Evolutionary conservation across 1,140 invertebrate genomes (phyloP).

Genomic region (Panagrolaimus sp.): DNA sequence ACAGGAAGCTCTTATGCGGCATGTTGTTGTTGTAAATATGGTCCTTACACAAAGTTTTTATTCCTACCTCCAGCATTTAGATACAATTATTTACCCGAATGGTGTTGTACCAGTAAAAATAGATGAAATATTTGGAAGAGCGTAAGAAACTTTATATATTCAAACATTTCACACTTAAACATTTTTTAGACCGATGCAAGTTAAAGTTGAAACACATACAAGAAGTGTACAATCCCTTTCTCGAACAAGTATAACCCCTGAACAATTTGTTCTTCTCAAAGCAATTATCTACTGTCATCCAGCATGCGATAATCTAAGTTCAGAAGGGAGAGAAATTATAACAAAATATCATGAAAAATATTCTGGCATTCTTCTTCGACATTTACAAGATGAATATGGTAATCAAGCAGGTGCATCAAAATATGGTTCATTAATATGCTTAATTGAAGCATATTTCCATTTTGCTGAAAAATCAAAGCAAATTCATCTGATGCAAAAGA

Average conservation of each 20-base stretch:
- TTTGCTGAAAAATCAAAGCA: slow-evolving; percentile 1
- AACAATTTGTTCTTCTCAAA: slow-evolving; percentile 12
- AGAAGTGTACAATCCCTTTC: not conserved
- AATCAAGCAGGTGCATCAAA: not conserved
- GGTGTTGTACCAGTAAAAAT: not conserved
- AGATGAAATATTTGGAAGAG: not conserved
- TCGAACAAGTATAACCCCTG: not conserved
- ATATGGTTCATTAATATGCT: not conserved
- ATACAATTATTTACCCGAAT: slow-evolving; percentile 3
- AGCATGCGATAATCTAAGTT: not conserved
- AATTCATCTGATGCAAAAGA: not conserved
- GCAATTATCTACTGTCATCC: slow-evolving; percentile 6
- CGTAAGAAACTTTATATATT: not conserved
- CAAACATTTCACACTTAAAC: not conserved
- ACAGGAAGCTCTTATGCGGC: not conserved
- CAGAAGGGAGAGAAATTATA: too few species aligned
- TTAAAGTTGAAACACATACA: slow-evolving; percentile 9
- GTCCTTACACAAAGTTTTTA: slow-evolving; percentile 13
- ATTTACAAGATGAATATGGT: slow-evolving; percentile 9
- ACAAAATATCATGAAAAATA: slow-evolving; percentile 13
- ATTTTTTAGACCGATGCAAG: not conserved
- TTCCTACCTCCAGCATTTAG: not conserved
- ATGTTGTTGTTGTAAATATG: slow-evolving; percentile 10
- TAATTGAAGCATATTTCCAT: slow-evolving; percentile 17
- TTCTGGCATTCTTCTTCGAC: not conserved